Base-by-base conservation (phyloP, 2,113 vertebrate species). In the Lepus timidus region DNA sequence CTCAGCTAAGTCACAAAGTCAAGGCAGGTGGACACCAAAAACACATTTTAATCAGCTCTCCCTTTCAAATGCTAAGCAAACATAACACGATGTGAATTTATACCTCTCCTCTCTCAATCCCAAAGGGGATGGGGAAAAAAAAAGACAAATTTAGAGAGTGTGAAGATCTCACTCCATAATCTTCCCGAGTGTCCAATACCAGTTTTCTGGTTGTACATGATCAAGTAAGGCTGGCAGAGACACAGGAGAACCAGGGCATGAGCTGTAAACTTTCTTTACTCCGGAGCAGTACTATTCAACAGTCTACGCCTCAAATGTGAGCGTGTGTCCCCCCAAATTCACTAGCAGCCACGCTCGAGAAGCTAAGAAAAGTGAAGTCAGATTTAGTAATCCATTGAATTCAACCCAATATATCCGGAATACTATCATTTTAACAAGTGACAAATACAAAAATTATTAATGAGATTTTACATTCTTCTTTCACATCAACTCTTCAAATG, bases 91-190 rank as follows among this genome's bases (percentile, higher is more conserved):
- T 85, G 33, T 73, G 67, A 89, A 91, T 31, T 94, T 73, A 95
- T 39, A 94, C 83, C 74, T 95, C 87, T 62, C 25, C 7, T 92
- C 51, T 90, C 81, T 70, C 88, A 75, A 68, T 84, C 70, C 88
- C 81, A 92, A 93, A 22, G 19, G 31, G 61, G 55, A 85, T 91
- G 79, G 44, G 33, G 39, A 16, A 84, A 55, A 58, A 86, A 51
- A 65, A 62, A 75, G 55, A 92, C 58, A 76, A 31, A 68, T 90
- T 52, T 58, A 27, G 6, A 91, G 49, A 20, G 90, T 96, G 87
- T 95, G 84, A 96, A 93, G 86, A 93, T 92, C 93, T 95, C 85
- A 86, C 92, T 88, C 79, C 90, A 83, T 90, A 76, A 82, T 44
- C 84, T 94, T 84, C 58, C 73, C 33, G 19, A 64, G 64, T 36